These are phyloP conservation scores for Myripristis murdjan DNA, from an alignment of 2,797 vertebrate species.

Conservation along the genomic window DNA sequence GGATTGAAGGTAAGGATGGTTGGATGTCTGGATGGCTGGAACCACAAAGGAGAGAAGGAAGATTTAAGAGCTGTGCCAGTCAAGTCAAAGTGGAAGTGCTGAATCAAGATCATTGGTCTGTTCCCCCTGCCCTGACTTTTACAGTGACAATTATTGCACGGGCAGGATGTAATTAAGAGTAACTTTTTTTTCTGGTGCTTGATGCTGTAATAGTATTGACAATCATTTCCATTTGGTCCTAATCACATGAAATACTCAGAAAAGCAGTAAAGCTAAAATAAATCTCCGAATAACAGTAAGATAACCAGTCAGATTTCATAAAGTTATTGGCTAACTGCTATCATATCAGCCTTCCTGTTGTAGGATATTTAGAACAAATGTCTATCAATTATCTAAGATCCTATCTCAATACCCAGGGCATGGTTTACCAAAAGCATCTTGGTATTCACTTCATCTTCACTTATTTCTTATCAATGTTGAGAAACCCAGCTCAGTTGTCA, in stretches of 20 bases:
- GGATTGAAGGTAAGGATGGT: conserved; percentile 97
- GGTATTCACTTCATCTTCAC: conserved; percentile 12
- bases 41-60: conserved; percentile 27
- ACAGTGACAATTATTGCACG: background rate
- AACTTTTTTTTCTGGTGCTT: background rate
- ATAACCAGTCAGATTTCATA: background rate
- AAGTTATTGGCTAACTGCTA: conserved; percentile 7
- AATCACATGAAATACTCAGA: background rate
- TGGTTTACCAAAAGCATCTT: conserved; percentile 18
- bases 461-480: conserved; percentile 9
- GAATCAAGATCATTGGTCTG: background rate
- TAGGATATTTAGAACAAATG: background rate
- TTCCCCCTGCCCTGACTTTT: conserved; percentile 3
- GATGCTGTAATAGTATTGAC: background rate
- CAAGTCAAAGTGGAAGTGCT: conserved; percentile 2
- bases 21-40: conserved; percentile 64
- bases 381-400: background rate
- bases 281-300: background rate
- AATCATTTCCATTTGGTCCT: background rate
- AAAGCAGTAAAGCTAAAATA: background rate
- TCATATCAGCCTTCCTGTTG: background rate
- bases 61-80: conserved; percentile 16
- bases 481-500: background rate
- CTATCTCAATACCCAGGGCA: background rate
- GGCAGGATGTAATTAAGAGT: background rate